A percentile compares a stretch with the other conserved stretches of the same genome.
Evolutionary conservation across 2,797 vertebrate species (phyloP).

Genomic region (Enteromius radiatus): DNA sequence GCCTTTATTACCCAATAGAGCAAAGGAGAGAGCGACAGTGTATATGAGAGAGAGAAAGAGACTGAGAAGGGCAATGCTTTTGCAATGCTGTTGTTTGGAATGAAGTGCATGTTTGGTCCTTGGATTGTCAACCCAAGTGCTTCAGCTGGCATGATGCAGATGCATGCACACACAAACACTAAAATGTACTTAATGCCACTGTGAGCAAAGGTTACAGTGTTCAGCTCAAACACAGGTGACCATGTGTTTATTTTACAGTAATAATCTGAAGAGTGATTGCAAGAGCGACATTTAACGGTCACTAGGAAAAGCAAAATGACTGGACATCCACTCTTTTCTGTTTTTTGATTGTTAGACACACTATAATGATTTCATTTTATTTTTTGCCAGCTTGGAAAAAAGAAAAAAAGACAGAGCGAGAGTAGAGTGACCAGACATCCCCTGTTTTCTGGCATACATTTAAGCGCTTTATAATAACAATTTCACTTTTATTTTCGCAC

Average conservation of each 20-base stretch:
- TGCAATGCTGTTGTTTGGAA: slow-evolving; percentile 35
- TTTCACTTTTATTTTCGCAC: not conserved
- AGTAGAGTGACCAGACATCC: not conserved
- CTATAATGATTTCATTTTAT: too few species aligned
- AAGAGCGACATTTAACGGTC: not conserved
- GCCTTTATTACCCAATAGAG: slow-evolving; percentile 43
- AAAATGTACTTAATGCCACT: not conserved
- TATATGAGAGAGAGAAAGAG: not conserved
- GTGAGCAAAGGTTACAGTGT: not conserved
- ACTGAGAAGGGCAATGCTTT: slow-evolving; percentile 9
- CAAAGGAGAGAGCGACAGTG: not conserved
- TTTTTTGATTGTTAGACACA: too few species aligned
- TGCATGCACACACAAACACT: not conserved
- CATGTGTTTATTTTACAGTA: not conserved
- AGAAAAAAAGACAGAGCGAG: not conserved
- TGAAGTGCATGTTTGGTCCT: slow-evolving; percentile 33
- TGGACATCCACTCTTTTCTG: not conserved
- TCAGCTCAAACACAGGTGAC: not conserved
- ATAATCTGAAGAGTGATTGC: not conserved
- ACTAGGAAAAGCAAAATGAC: not conserved
- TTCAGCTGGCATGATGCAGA: slow-evolving; percentile 18
- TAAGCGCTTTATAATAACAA: not conserved
- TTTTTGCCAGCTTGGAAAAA: not conserved
- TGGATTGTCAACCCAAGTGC: slow-evolving; percentile 15
- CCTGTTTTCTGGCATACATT: not conserved